Evolutionary conservation across 2,888 invertebrate species (phyloP), one percentile per base, ranked within the genome.

Genomic region (Hemistola chrysoprasaria): DNA sequence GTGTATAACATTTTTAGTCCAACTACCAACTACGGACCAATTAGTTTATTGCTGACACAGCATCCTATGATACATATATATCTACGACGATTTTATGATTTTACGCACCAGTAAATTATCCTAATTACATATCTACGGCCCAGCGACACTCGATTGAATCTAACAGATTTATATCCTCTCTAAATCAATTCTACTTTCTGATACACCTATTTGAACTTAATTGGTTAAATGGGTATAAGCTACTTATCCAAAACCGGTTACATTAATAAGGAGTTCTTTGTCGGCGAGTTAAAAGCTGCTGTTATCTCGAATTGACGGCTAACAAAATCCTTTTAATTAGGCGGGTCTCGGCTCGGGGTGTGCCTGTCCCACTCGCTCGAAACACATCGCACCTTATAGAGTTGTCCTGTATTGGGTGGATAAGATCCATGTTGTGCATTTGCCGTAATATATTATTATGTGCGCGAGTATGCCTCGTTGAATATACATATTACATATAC

Each of bases 311-410:
- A 76, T 78, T 86, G 87, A 88, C 87, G 86, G 82, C 78, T 84
- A 71, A 87, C 85, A 85, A 86, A 87, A 85, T 85, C 85, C 83
- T 83, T 88, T 88, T 88, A 88, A 88, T 88, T 87, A 86, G 77
- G 53, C 60, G 56, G 69, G 65, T 44, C 52, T 29, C 56, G 47
- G 62, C 56, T 54, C 58, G 50, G 47, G 47, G 59, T 59, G 49
- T 52, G 42, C 33, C 30, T 50, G 59, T 53, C 66, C 51, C 56
- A 60, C 72, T 73, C 75, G 69, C 77, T 74, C 79, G 73, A 62
- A 71, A 64, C 56, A 49, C 43, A 41, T 28, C 37, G 29, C 55
- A 51, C 53, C 53, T 56, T 68, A 58, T 59, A 59, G 50, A 50
- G 58, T 53, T 53, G 31, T 37, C 48, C 53, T 41, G 29, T 54